Base-by-base conservation (phyloP, 2,797 vertebrate genomes). In the Hippocampus kuda region DNA sequence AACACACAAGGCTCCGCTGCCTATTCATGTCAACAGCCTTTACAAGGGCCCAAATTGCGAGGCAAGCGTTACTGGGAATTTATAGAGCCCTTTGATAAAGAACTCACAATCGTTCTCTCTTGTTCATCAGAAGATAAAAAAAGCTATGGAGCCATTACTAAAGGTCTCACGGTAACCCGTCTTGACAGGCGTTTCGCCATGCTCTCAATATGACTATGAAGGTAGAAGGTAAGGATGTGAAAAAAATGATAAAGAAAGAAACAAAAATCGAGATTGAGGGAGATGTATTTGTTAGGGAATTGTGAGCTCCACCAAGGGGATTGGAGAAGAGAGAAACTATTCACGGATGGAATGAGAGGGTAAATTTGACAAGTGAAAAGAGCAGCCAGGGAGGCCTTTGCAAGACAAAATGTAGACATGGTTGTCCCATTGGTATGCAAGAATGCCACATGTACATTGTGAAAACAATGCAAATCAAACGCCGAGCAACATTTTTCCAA, bases 101-200 rank as follows among this genome's bases (percentile, higher is more conserved):
- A 54, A 67, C 60, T 78, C 71, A 79, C 73, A 76, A 71, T 72
- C 74, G 68, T 54, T 70, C 13, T 61, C 61, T 44, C 65, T 78
- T 75, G 60, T 79, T 73, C 63, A 65, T 70, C 64, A 51, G 64
- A 62, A 76, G 74, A 71, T 77, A 78, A 79, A 69, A 72, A 46
- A 77, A 75, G 48, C 76, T 79, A 77, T 72, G 72, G 75, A 81
- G 67, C 54, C 63, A 72, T 79, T 71, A 71, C 74, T 75, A 76
- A 85, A 84, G 70, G 75, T 86, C 81, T 87, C 72, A 77, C 60
- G 73, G 72, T 86, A 86, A 86, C 84, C 80, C 75, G 75, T 71
- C 77, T 80, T 76, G 84, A 83, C 83, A 85, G 83, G 68, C 68
- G 77, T 88, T 88, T 87, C 78, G 83, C 79, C 74, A 84, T 44